Conservation (phyloP, 2,888 invertebrate species). For the Crioceris asparagi region DNA sequence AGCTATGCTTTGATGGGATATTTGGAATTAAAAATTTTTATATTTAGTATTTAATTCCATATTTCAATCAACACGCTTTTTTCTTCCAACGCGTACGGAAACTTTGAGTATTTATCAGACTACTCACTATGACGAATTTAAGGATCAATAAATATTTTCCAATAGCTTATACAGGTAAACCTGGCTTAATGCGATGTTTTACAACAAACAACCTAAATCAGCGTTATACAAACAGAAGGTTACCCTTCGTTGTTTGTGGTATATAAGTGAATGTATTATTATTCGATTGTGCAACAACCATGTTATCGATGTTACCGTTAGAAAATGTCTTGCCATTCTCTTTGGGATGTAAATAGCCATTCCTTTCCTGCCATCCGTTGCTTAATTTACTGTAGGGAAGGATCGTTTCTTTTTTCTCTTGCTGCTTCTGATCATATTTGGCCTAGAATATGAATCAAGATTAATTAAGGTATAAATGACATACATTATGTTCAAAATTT, state of each 20-base stretch:
- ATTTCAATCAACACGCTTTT: background rate
- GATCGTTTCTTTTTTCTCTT: conserved; percentile 41
- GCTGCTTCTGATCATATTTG: conserved; percentile 54
- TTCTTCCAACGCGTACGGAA: background rate
- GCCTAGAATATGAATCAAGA: conserved; percentile 41
- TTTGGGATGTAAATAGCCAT: conserved; percentile 52
- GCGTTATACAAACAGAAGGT: conserved; percentile 30
- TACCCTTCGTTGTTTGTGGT: conserved; percentile 28
- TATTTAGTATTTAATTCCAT: too few relatives aligned
- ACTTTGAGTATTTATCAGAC: background rate
- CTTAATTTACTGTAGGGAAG: conserved; percentile 42
- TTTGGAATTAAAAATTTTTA: too few relatives aligned
- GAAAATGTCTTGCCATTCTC: conserved; percentile 16
- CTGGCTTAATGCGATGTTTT: background rate
- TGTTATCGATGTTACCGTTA: conserved; percentile 25
- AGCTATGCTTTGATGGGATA: too few relatives aligned
- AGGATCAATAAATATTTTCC: background rate
- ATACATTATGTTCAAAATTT: too few relatives aligned
- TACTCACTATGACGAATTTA: background rate
- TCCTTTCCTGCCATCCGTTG: conserved; percentile 36
- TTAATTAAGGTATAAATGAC: too few relatives aligned
- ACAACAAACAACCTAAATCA: conserved; percentile 5
- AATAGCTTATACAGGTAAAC: too few relatives aligned
- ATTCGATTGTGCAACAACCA: conserved; percentile 22
- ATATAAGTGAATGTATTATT: conserved; percentile 29